A percentile compares a stretch with the other conserved stretches of the same genome.
phyloP scores from a whole-genome alignment of 2,797 vertebrate genomes.

The Pipistrellus kuhlii region DNA sequence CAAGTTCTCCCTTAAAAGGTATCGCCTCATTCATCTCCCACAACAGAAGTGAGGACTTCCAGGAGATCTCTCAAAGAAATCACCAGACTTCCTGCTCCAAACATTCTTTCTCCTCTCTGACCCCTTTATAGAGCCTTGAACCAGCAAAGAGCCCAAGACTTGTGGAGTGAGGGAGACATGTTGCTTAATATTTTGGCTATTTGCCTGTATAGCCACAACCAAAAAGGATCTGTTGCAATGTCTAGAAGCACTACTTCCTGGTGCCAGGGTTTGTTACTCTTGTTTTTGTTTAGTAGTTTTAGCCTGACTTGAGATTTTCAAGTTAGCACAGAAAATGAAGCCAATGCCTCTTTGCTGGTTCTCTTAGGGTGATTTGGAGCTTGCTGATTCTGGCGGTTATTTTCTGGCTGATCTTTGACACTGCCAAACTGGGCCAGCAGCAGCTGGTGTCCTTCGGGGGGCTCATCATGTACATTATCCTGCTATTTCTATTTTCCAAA shows the following conservation, averaged over 20 bases:
- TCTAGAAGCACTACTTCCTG: background rate
- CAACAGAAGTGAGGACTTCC: background rate
- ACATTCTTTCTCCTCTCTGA: background rate
- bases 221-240: background rate
- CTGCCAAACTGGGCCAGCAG: constrained; percentile 86
- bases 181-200: background rate
- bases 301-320: background rate
- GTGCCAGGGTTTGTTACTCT: background rate
- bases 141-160: background rate
- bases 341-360: background rate
- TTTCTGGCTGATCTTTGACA: constrained; percentile 91
- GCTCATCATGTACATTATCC: constrained; percentile 87
- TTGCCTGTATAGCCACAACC: background rate
- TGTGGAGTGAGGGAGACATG: background rate
- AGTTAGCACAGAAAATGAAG: background rate
- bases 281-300: background rate
- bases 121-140: background rate
- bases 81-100: background rate
- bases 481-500: constrained; percentile 92
- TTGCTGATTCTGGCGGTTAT: constrained; percentile 82
- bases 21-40: background rate
- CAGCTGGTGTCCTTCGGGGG: constrained; percentile 92
- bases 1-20: background rate
- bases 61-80: background rate
- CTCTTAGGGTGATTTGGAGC: constrained; percentile 86